Base-by-base conservation (phyloP, 2,113 vertebrate genomes). In the Euleptes europaea region DNA sequence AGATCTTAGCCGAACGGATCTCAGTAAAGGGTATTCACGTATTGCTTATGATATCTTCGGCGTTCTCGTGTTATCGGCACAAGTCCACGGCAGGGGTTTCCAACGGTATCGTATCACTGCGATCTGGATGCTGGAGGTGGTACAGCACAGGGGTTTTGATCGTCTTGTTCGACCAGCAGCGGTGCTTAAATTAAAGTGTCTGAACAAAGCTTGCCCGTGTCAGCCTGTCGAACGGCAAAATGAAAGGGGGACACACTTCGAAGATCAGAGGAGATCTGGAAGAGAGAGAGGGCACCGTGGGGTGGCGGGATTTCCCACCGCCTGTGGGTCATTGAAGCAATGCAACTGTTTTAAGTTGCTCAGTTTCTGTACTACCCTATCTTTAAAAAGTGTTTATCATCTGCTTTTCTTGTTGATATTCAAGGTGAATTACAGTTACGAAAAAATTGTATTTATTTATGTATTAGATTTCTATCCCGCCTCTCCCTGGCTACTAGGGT, bases 181-280 rank as follows among this genome's bases (percentile, higher is more conserved):
- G 96, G 97, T 98, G 97, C 97, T 99, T 99, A 98, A 99, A 98
- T 98, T 98, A 98, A 99, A 99, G 97, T 97, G 97, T 97, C 97
- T 97, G 98, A 98, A 98, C 98, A 98, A 99, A 98, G 98, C 98
- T 98, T 98, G 98, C 97, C 94, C 95, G 97, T 96, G 97, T 97
- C 96, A 97, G 95, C 95, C 97, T 95, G 95, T 95, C 96, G 97
- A 97, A 96, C 95, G 97, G 97, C 95, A 97, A 98, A 98, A 97
- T 96, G 96, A 98, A 97, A 97, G 96, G 97, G 92, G 95, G 96
- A 95, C 95, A 96, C 92, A 96, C 96, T 96, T 96, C 95, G 95
- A 96, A 97, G 97, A 98, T 98, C 97, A 97, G 95, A 97, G 89
- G 84, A 84, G 35, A 88, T 85, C 79, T 76, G n/a, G n/a, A n/a